These are phyloP conservation scores for Drosophila pseudoananassae DNA, from an alignment of 1,140 invertebrate genomes.

Conservation along the genomic window DNA sequence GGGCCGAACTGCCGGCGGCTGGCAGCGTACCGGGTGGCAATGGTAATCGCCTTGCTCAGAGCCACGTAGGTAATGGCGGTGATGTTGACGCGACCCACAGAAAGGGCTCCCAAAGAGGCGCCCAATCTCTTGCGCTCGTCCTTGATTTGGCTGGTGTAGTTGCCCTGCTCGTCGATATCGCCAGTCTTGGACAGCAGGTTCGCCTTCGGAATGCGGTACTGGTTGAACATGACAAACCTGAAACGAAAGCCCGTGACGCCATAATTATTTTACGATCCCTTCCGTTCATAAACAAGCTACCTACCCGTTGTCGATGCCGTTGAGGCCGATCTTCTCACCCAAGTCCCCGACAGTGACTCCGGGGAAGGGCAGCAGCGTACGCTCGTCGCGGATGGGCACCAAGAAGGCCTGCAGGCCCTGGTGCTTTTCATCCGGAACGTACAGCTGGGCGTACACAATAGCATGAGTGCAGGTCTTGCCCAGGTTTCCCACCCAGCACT, in stretches of 20 bases:
- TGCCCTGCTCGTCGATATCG: conserved; percentile 93
- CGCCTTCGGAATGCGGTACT: conserved; percentile 91
- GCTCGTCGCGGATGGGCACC: conserved; percentile 90
- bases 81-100: conserved; percentile 90
- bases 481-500: conserved; percentile 89
- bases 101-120: conserved; percentile 93
- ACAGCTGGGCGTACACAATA: conserved; percentile 93
- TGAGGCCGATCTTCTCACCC: conserved; percentile 92
- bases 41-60: conserved; percentile 87
- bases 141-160: conserved; percentile 90
- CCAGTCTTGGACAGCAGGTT: conserved; percentile 93
- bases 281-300: neutral
- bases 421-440: conserved; percentile 89
- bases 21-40: conserved; percentile 92
- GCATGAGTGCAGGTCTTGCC: conserved; percentile 94
- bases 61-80: conserved; percentile 71
- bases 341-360: conserved; percentile 92
- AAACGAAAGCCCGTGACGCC: neutral
- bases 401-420: conserved; percentile 93
- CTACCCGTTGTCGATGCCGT: conserved; percentile 93
- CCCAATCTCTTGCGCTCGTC: conserved; percentile 92
- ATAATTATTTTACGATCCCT: neutral
- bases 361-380: conserved; percentile 88
- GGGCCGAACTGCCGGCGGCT: conserved; percentile 92
- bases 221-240: conserved; percentile 93